Conservation (phyloP, 2,797 vertebrate genomes). For the Pachyuromys duprasi region DNA sequence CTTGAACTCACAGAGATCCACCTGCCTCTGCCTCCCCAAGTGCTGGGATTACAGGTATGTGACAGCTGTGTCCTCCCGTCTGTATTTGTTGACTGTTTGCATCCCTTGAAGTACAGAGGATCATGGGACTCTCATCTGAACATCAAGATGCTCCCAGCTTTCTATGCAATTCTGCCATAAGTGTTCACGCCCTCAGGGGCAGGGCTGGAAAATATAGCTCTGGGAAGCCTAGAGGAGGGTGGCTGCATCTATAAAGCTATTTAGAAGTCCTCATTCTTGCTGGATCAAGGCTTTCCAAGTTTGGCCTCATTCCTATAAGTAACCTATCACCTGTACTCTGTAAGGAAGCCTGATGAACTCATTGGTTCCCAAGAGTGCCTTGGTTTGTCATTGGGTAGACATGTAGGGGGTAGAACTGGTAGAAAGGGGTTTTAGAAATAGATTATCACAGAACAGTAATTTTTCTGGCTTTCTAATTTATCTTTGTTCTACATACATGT, state of each 20-base stretch:
- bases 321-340: neutral
- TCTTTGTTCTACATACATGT: constrained; percentile 31
- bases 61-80: neutral
- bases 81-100: neutral
- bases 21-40: too few relatives aligned
- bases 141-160: too few relatives aligned
- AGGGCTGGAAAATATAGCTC: neutral
- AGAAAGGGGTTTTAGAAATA: neutral
- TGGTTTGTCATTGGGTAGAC: neutral
- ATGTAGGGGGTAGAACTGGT: neutral
- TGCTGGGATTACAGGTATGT: too few relatives aligned
- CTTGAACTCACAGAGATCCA: too few relatives aligned
- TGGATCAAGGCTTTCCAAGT: neutral
- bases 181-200: neutral
- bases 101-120: neutral
- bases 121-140: neutral
- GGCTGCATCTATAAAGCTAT: neutral
- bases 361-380: neutral
- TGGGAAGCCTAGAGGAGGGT: neutral
- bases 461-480: constrained; percentile 75
- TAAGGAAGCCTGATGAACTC: neutral
- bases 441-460: constrained; percentile 54
- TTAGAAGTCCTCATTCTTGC: neutral
- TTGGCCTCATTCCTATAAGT: neutral
- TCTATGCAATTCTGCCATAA: neutral